Evolutionary conservation across 2,888 invertebrate species (phyloP).

Genomic region (Endotricha flammealis): DNA sequence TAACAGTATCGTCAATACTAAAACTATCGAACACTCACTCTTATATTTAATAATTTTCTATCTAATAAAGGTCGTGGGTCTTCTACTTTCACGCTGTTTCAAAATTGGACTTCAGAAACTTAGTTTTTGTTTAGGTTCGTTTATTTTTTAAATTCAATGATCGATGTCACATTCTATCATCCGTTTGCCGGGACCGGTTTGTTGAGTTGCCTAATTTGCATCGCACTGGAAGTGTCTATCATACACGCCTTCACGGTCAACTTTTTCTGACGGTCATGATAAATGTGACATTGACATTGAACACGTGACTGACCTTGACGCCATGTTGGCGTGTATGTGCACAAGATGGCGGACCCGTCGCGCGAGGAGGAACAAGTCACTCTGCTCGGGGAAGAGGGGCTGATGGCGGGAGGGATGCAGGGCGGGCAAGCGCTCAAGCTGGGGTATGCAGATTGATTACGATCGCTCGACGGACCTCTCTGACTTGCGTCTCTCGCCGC

Average conservation of each 20-base stretch:
- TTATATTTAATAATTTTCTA: slow-evolving; percentile 32
- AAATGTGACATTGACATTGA: slow-evolving; percentile 82
- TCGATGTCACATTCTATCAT: slow-evolving; percentile 52
- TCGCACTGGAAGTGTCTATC: slow-evolving; percentile 11
- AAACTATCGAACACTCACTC: slow-evolving; percentile 37
- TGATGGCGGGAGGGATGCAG: slow-evolving; percentile 94
- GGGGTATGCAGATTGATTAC: slow-evolving; percentile 84
- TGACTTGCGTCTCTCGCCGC: slow-evolving; percentile 45
- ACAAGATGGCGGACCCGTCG: slow-evolving; percentile 98
- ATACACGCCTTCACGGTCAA: slow-evolving; percentile 16
- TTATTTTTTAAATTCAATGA: slow-evolving; percentile 31
- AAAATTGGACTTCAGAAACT: slow-evolving; percentile 46
- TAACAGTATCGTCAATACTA: slow-evolving; percentile 33
- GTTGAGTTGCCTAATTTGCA: slow-evolving; percentile 1
- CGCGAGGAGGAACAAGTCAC: slow-evolving; percentile 97
- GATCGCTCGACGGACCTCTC: slow-evolving; percentile 52
- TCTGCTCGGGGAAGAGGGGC: slow-evolving; percentile 96
- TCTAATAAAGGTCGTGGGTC: slow-evolving; percentile 52
- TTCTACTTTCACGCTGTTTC: slow-evolving; percentile 36
- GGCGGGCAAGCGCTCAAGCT: slow-evolving; percentile 98
- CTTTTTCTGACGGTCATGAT: slow-evolving; percentile 29
- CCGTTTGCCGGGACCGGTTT: not conserved
- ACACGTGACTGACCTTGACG: slow-evolving; percentile 80
- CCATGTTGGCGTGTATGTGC: slow-evolving; percentile 74
- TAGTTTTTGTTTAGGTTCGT: slow-evolving; percentile 25